Base-by-base conservation (phyloP, 2,888 invertebrate species). In the Fissipunctia ypsillon region DNA sequence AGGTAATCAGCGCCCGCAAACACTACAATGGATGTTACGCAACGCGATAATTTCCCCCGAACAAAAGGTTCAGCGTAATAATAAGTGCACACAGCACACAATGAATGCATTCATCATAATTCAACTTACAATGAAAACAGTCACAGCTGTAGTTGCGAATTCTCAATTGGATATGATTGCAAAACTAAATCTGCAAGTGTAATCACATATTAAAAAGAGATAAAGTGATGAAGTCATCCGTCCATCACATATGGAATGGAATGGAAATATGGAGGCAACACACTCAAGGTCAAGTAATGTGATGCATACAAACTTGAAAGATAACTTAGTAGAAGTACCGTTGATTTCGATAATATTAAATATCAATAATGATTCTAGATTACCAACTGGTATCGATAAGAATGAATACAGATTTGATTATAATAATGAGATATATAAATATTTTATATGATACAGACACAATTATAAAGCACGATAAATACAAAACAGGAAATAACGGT, bases 51-150 rank as follows among this genome's bases (percentile, higher is more conserved):
- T 93, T 93, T 93, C 85, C 86, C 89, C 83, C 87, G 90, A 91
- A 94, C 94, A 94, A 94, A 94, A 93, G 93, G 90, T 92, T 87
- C 90, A 88, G 87, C 86, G 87, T 80, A 86, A 81, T 90, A 91
- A 90, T 90, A 90, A 90, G 84, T 91, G 87, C 88, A 90, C 89
- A 88, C 80, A 14, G 73, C 59, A 80, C 83, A 90, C 93, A 93
- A 92, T 93, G 91, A 90, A 89, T 89, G 91, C 91, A 92, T 92
- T 92, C 93, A 92, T 91, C 92, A 92, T 93, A 92, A 92, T 92
- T 91, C 90, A 91, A 91, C 90, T 86, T 89, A n/a, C 91, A 93
- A 91, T 91, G 91, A 90, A 92, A 90, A 91, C 91, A 91, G 90
- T 87, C 89, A 90, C 84, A 84, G 82, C 88, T 86, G 86, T 88